These are phyloP conservation scores for Timema podura DNA, from an alignment of 2,888 invertebrate species.

Conservation along the genomic window DNA sequence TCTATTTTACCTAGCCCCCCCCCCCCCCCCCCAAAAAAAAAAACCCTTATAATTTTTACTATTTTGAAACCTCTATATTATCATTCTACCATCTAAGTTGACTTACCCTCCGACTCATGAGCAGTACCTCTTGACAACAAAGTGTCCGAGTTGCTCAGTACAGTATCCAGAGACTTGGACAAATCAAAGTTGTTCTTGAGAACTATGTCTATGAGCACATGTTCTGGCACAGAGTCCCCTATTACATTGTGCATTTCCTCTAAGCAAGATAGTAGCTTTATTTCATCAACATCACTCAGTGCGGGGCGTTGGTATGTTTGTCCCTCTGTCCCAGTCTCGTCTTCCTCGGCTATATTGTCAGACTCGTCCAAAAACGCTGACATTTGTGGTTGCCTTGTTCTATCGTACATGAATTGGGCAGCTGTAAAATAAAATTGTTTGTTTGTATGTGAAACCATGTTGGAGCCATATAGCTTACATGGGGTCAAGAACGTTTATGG, in stretches of 20 bases:
- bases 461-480: neutral
- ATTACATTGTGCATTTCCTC: constrained; percentile 77
- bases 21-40: too few species aligned
- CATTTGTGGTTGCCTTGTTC: constrained; percentile 56
- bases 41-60: too few species aligned
- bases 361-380: constrained; percentile 65
- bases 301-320: constrained; percentile 38
- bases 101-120: too few species aligned
- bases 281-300: constrained; percentile 65
- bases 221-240: constrained; percentile 71
- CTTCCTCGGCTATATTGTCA: constrained; percentile 64
- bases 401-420: constrained; percentile 79
- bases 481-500: too few species aligned
- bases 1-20: too few species aligned
- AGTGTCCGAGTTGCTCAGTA: constrained; percentile 46
- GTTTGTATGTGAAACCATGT: neutral
- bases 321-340: constrained; percentile 35
- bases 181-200: constrained; percentile 67
- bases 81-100: too few species aligned
- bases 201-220: constrained; percentile 66
- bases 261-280: constrained; percentile 74
- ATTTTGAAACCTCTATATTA: too few species aligned
- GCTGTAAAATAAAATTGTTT: constrained; percentile 41
- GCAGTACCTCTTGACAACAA: too few species aligned
- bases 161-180: constrained; percentile 66